These are phyloP conservation scores for Cyrtonyx montezumae DNA, from an alignment of 2,113 vertebrate species.

Conservation along the genomic window DNA sequence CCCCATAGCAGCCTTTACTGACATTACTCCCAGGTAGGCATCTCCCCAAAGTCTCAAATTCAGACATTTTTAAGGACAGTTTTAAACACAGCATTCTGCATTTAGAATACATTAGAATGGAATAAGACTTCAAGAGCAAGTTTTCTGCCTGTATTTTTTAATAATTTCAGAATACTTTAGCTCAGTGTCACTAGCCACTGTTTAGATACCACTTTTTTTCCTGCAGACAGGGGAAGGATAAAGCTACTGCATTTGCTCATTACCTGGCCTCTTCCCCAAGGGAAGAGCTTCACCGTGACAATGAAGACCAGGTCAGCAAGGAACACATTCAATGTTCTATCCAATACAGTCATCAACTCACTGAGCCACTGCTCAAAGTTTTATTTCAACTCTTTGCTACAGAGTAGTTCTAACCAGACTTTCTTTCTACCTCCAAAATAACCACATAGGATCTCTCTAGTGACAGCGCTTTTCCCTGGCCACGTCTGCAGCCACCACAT, in stretches of 20 bases:
- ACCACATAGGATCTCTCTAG: not conserved
- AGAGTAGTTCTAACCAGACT: not conserved
- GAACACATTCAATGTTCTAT: accelerated
- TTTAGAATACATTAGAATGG: not conserved
- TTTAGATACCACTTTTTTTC: not conserved
- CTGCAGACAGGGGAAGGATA: not conserved
- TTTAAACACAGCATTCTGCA: not conserved
- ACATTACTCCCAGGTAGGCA: not conserved
- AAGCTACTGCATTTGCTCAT: not conserved
- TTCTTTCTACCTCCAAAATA: not conserved
- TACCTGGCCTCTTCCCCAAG: accelerated
- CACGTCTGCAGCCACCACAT: accelerated
- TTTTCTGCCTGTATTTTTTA: not conserved
- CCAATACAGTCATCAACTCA: not conserved
- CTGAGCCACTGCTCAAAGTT: not conserved
- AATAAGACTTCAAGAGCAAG: not conserved
- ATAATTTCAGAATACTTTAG: not conserved
- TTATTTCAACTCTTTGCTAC: not conserved
- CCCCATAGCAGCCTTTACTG: not conserved
- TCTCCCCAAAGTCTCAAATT: not conserved
- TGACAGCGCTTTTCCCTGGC: not conserved
- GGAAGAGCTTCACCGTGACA: accelerated
- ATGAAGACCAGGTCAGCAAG: not conserved
- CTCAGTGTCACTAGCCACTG: not conserved
- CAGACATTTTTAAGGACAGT: not conserved